Conservation (phyloP, 2,797 vertebrate genomes). For the Nannoperca australis region DNA sequence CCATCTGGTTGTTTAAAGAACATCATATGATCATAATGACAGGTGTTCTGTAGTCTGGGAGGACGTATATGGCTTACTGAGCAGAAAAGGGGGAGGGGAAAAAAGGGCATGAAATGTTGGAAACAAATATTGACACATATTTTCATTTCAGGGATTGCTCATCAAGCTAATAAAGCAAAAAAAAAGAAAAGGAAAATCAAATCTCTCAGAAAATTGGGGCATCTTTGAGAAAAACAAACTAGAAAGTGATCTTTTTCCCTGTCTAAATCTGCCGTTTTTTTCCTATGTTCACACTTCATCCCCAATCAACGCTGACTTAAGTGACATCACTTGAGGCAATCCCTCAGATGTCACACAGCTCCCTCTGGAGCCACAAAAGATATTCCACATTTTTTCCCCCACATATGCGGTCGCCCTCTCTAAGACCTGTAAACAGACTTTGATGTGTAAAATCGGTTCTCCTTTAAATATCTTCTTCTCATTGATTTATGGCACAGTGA, state of each 20-base stretch:
- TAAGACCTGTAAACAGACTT: background rate
- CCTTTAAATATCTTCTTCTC: slow-evolving; percentile 5
- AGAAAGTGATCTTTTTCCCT: background rate
- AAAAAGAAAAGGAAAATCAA: background rate
- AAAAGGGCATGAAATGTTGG: slow-evolving; percentile 11
- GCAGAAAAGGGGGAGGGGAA: slow-evolving; percentile 13
- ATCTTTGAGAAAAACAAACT: slow-evolving; percentile 17
- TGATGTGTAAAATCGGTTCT: background rate
- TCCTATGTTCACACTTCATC: background rate
- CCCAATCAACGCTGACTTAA: background rate
- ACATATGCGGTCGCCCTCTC: background rate
- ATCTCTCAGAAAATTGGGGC: background rate
- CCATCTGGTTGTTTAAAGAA: slow-evolving; percentile 73
- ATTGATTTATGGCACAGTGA: background rate
- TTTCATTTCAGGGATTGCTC: background rate
- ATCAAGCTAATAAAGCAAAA: background rate
- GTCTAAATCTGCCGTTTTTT: background rate
- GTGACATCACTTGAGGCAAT: slow-evolving; percentile 8
- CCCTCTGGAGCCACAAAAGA: background rate
- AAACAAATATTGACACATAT: background rate
- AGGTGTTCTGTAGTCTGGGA: slow-evolving; percentile 57
- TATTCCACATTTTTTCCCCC: background rate
- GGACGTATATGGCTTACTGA: slow-evolving; percentile 36
- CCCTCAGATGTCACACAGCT: background rate
- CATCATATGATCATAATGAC: slow-evolving; percentile 68